Percentiles rank a stretch among this genome's conserved stretches.
These are phyloP conservation scores for Phylloscopus collybita DNA, from an alignment of 2,797 vertebrate species.

Conservation along the genomic window DNA sequence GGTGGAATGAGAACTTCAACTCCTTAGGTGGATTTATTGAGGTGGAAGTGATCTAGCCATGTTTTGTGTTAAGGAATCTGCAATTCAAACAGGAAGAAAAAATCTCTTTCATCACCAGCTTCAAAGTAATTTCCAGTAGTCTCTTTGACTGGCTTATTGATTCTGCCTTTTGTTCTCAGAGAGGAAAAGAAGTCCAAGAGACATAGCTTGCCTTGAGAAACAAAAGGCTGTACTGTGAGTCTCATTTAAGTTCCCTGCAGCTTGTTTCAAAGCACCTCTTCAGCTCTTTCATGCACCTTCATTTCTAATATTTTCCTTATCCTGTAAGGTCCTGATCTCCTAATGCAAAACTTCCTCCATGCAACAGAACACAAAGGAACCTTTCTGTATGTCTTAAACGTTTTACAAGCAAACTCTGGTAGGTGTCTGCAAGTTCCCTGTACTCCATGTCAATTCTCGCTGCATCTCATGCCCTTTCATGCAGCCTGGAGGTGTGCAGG, in stretches of 20 bases:
- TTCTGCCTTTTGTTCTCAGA: slow-evolving; percentile 44
- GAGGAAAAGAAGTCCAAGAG: background rate
- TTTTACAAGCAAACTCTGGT: background rate
- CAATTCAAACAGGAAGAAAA: slow-evolving; percentile 43
- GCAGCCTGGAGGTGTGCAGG: background rate
- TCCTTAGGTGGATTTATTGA: background rate
- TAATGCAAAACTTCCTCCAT: background rate
- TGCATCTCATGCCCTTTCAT: background rate
- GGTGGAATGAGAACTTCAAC: background rate
- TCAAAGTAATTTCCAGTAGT: slow-evolving; percentile 40
- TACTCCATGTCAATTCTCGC: background rate
- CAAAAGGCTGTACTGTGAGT: background rate
- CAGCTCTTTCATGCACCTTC: background rate
- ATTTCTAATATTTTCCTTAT: slow-evolving; percentile 11
- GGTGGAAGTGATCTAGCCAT: background rate
- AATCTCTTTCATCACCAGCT: slow-evolving; percentile 51
- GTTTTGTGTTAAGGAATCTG: slow-evolving; percentile 25
- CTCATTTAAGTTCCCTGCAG: background rate
- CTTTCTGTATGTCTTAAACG: background rate
- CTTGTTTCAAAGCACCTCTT: background rate
- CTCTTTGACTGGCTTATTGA: slow-evolving; percentile 25
- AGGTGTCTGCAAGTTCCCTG: background rate
- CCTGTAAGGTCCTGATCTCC: background rate
- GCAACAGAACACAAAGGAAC: background rate
- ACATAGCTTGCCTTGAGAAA: background rate